Conservation (phyloP, 2,797 vertebrate species). For the Uromys caudimaculatus region DNA sequence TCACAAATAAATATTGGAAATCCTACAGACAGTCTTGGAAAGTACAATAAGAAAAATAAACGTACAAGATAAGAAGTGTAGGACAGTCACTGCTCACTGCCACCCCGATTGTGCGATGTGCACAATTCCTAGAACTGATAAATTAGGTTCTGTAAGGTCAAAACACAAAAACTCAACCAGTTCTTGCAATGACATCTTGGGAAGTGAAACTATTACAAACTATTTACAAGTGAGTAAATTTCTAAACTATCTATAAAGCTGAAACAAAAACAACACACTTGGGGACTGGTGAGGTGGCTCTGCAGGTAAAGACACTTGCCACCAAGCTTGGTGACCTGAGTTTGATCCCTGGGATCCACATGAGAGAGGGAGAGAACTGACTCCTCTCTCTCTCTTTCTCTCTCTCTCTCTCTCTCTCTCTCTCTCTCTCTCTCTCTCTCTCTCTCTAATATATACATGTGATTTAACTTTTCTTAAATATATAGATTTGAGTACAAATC, state of each 20-base stretch:
- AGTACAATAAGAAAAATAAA: constrained; percentile 17
- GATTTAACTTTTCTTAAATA: neutral
- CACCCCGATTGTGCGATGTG: neutral
- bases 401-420: neutral
- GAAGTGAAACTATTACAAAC: neutral
- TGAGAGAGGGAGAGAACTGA: neutral
- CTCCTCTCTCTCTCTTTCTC: neutral
- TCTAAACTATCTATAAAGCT: neutral
- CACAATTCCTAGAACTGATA: neutral
- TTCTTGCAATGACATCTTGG: neutral
- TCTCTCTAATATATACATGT: neutral
- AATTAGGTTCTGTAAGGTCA: neutral
- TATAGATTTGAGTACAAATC: neutral
- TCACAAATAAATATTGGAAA: neutral
- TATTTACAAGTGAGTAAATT: neutral
- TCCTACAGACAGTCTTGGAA: neutral
- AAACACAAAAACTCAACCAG: neutral
- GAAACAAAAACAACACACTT: constrained; percentile 15
- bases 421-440: no score
- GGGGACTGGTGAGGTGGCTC: neutral
- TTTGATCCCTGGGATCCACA: neutral
- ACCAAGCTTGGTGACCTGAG: neutral
- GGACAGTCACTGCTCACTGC: neutral
- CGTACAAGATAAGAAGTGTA: neutral
- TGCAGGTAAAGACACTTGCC: neutral